phyloP scores from a whole-genome alignment of 2,888 invertebrate genomes.

The Danaus chrysippus region DNA sequence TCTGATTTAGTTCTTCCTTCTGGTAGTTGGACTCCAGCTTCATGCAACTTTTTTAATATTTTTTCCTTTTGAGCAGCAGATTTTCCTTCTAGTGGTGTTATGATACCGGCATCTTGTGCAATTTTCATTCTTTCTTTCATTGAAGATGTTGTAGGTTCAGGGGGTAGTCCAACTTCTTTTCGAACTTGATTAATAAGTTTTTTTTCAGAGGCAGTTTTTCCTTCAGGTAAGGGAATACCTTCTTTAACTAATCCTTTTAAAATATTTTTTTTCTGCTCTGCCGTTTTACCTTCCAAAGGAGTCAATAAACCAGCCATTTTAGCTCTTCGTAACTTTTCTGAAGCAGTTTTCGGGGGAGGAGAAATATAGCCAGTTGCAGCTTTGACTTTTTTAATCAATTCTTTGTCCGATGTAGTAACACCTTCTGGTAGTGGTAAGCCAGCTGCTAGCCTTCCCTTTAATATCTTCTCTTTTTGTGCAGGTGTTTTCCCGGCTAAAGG shows the following conservation, averaged over 20 bases:
- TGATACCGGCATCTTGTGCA: conserved; percentile 31
- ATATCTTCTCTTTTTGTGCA: conserved; percentile 36
- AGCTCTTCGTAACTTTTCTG: conserved; percentile 32
- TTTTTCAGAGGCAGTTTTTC: conserved; percentile 38
- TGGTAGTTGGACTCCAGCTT: conserved; percentile 36
- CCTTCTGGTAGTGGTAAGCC: conserved; percentile 41
- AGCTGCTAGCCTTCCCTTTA: conserved; percentile 37
- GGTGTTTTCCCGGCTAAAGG: conserved; percentile 39
- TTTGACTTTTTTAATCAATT: conserved; percentile 2
- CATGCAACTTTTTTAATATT: conserved; percentile 32
- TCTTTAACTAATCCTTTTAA: conserved; percentile 31
- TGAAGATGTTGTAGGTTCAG: conserved; percentile 31
- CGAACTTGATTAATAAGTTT: conserved; percentile 36
- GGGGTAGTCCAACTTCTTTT: conserved; percentile 37
- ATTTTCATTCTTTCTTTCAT: conserved; percentile 30
- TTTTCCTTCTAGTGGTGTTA: conserved; percentile 38
- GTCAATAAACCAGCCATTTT: conserved; percentile 32
- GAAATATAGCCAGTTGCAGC: neutral
- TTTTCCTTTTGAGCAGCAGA: conserved; percentile 36
- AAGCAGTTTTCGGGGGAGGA: conserved; percentile 15
- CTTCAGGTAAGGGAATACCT: conserved; percentile 40
- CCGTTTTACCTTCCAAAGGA: conserved; percentile 35
- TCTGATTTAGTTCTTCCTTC: conserved; percentile 38
- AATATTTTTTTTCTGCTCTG: conserved; percentile 37
- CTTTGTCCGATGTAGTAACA: conserved; percentile 38